A percentile compares a stretch with the other conserved stretches of the same genome.
Evolutionary conservation across 2,888 invertebrate genomes (phyloP).

Genomic region (Callosobruchus maculatus): DNA sequence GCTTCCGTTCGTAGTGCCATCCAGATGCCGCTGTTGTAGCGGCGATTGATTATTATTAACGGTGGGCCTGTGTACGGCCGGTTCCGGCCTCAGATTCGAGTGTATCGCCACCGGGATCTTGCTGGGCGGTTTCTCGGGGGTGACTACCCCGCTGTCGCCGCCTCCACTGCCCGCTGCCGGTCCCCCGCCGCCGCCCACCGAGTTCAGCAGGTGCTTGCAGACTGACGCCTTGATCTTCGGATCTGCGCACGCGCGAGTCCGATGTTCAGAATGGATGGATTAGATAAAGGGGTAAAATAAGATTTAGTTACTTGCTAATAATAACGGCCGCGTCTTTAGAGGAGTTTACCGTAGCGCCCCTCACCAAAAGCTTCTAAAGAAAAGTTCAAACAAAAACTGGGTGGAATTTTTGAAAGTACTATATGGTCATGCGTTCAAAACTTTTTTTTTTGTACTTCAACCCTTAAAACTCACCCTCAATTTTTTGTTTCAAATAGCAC

Average conservation of each 20-base stretch:
- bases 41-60: slow-evolving; percentile 14
- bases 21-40: slow-evolving; percentile 15
- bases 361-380: too few species aligned
- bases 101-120: slow-evolving; percentile 47
- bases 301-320: too few species aligned
- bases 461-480: too few species aligned
- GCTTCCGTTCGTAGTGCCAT: slow-evolving; percentile 54
- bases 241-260: slow-evolving; percentile 55
- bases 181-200: slow-evolving; percentile 42
- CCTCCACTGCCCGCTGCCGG: slow-evolving; percentile 44
- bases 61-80: slow-evolving; percentile 17
- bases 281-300: neutral
- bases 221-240: slow-evolving; percentile 82
- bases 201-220: slow-evolving; percentile 65
- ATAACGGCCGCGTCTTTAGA: too few species aligned
- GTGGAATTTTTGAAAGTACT: too few species aligned
- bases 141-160: slow-evolving; percentile 29
- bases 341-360: too few species aligned
- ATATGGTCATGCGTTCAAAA: too few species aligned
- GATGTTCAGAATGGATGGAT: neutral
- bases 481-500: too few species aligned
- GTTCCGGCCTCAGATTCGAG: slow-evolving; percentile 26
- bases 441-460: too few species aligned
- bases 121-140: slow-evolving; percentile 16
- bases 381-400: too few species aligned